These are phyloP conservation scores for Zosterops lateralis DNA, from an alignment of 2,113 vertebrate genomes.

Conservation along the genomic window DNA sequence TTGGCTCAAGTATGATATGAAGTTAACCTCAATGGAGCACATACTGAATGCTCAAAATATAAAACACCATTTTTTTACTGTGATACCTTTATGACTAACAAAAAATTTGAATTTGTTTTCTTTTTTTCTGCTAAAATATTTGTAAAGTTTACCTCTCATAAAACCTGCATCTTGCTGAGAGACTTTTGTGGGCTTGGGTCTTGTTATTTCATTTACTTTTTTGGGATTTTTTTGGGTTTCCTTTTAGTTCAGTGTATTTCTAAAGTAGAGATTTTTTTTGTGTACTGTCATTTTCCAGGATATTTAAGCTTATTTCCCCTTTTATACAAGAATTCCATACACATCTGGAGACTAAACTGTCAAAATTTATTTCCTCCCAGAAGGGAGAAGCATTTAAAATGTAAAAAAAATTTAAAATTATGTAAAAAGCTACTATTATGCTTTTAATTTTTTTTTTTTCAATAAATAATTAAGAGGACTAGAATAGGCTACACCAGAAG, in stretches of 20 bases:
- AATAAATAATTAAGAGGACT: background rate
- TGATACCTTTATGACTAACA: background rate
- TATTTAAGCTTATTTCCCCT: background rate
- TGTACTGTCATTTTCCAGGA: background rate
- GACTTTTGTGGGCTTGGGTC: background rate
- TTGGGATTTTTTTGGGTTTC: background rate
- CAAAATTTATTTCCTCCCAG: background rate
- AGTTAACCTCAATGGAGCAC: background rate
- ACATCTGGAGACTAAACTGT: background rate
- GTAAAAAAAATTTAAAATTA: too few species aligned
- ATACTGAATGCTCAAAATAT: background rate
- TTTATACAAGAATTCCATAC: background rate
- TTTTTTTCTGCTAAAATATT: background rate
- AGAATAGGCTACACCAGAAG: background rate
- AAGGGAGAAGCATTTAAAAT: background rate
- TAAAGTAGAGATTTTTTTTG: background rate
- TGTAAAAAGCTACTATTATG: background rate
- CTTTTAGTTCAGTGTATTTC: background rate
- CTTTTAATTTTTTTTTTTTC: background rate
- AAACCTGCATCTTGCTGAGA: background rate
- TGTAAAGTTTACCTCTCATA: background rate
- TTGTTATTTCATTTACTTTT: background rate
- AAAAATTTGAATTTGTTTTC: background rate
- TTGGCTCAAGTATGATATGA: background rate
- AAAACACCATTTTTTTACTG: rapidly evolving